Conservation (phyloP, 1,140 invertebrate species). For the Anastrepha obliqua region DNA sequence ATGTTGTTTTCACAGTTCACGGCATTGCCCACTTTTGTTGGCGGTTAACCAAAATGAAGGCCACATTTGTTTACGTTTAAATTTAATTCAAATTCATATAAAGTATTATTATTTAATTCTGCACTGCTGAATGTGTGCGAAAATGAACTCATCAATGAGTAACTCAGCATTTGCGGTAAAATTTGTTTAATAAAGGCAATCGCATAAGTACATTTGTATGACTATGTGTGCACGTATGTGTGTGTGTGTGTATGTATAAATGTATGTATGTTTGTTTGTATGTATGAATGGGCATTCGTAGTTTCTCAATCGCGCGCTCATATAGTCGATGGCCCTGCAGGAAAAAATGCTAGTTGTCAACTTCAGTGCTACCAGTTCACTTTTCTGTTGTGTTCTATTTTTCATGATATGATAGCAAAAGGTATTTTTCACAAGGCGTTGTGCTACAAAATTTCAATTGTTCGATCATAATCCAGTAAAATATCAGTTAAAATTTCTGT, state of each 20-base stretch:
- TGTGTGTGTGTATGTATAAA: not conserved
- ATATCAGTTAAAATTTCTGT: too few relatives aligned
- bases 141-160: constrained; percentile 22
- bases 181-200: not conserved
- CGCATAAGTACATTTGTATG: not conserved
- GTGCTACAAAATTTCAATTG: too few relatives aligned
- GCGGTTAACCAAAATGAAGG: constrained; percentile 18
- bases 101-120: constrained; percentile 48
- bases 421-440: too few relatives aligned
- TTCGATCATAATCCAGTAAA: too few relatives aligned
- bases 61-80: constrained; percentile 32
- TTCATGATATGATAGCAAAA: too few relatives aligned
- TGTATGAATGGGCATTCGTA: too few relatives aligned
- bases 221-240: too few relatives aligned
- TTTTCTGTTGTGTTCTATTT: too few relatives aligned
- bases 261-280: not conserved
- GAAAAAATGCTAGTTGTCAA: too few relatives aligned
- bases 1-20: not conserved
- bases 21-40: not conserved
- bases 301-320: too few relatives aligned
- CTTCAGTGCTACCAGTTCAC: too few relatives aligned
- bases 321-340: too few relatives aligned
- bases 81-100: not conserved
- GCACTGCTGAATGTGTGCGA: not conserved
- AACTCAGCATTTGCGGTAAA: not conserved